These are phyloP conservation scores for Lipophrys pholis DNA, from an alignment of 2,113 vertebrate genomes.

Conservation along the genomic window DNA sequence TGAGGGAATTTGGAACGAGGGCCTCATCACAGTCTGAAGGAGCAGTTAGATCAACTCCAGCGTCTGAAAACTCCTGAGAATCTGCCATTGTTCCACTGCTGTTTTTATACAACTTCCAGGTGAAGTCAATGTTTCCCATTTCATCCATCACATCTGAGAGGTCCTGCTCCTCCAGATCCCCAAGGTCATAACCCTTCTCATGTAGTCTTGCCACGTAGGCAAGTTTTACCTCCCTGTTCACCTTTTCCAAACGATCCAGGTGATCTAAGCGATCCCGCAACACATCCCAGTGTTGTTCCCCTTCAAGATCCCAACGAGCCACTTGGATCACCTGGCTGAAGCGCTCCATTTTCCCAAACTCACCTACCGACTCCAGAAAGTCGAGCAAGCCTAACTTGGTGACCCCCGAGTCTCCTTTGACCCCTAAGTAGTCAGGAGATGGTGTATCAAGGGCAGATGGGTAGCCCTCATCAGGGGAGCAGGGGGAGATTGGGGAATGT, in stretches of 20 bases:
- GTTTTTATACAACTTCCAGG: constrained; percentile 82
- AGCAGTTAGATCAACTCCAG: constrained; percentile 83
- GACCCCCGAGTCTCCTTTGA: constrained; percentile 71
- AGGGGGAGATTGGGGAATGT: constrained; percentile 59
- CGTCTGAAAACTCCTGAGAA: constrained; percentile 85
- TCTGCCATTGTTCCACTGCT: constrained; percentile 58
- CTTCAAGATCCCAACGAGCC: constrained; percentile 81
- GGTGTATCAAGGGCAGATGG: constrained; percentile 82
- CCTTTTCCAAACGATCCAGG: constrained; percentile 82
- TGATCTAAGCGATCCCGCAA: constrained; percentile 82
- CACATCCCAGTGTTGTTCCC: constrained; percentile 78
- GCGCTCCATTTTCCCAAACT: constrained; percentile 85
- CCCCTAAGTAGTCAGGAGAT: constrained; percentile 78
- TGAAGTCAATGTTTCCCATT: constrained; percentile 80
- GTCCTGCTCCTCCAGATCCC: constrained; percentile 77
- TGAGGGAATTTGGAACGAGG: constrained; percentile 77
- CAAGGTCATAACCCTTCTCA: constrained; percentile 78
- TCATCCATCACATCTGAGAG: constrained; percentile 80
- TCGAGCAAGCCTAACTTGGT: constrained; percentile 81
- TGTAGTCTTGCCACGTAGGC: constrained; percentile 78
- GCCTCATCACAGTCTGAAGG: constrained; percentile 83
- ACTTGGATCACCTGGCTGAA: constrained; percentile 84
- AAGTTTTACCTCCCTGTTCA: constrained; percentile 82
- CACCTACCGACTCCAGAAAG: constrained; percentile 83
- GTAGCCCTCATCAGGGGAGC: constrained; percentile 85